phyloP scores from a whole-genome alignment of 2,797 vertebrate species.

The Mus spretus region DNA sequence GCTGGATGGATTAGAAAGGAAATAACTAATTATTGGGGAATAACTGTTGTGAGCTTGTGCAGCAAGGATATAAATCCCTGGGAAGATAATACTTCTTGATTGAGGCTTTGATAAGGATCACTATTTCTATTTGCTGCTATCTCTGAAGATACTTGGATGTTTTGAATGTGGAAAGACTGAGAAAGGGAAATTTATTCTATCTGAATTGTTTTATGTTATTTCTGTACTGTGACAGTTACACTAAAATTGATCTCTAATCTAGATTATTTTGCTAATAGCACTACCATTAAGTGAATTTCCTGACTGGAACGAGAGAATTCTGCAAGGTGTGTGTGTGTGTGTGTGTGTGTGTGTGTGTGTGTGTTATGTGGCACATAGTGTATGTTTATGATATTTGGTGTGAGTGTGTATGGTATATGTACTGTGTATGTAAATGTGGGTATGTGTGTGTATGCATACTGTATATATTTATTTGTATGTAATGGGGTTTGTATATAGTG shows the following conservation, averaged over 20 bases:
- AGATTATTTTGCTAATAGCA: not conserved
- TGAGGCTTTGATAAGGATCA: conserved; percentile 68
- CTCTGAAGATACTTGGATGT: conserved; percentile 19
- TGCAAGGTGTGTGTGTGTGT: not conserved
- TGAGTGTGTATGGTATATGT: not conserved
- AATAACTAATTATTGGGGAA: conserved; percentile 73
- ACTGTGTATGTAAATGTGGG: not conserved
- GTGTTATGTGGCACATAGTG: not conserved
- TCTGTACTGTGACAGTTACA: not conserved
- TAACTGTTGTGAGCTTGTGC: conserved; percentile 66
- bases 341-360: not conserved
- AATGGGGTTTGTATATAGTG: not conserved
- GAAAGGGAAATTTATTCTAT: not conserved
- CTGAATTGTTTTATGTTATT: not conserved
- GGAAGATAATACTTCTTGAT: conserved; percentile 49
- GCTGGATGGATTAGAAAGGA: conserved; percentile 61
- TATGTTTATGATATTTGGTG: not conserved
- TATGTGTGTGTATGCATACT: not conserved
- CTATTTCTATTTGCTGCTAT: conserved; percentile 40
- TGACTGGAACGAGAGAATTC: not conserved
- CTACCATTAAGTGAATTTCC: not conserved
- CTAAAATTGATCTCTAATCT: not conserved
- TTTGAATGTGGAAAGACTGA: not conserved
- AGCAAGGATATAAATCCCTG: conserved; percentile 23
- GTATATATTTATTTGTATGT: not conserved